A percentile compares a stretch with the other conserved stretches of the same genome.
Conservation (phyloP, 2,113 vertebrate genomes). For the Aspidoscelis tigris region DNA sequence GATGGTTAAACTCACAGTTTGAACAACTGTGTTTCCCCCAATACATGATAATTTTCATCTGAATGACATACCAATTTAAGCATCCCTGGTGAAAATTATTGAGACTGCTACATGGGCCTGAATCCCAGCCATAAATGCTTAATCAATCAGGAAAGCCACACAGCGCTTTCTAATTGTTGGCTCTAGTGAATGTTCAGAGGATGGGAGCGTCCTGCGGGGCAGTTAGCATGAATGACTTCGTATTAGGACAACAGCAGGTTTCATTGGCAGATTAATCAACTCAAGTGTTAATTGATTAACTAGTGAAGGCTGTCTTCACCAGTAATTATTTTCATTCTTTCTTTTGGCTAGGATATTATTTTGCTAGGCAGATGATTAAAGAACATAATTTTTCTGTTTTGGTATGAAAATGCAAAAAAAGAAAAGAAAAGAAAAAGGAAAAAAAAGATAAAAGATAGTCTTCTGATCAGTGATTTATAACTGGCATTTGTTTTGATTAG, state of each 20-base stretch:
- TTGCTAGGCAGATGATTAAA: background rate
- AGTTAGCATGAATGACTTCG: background rate
- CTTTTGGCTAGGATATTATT: background rate
- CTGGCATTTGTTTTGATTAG: background rate
- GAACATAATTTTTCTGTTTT: background rate
- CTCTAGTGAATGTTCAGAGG: background rate
- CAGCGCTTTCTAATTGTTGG: background rate
- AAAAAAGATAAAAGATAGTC: background rate
- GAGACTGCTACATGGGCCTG: constrained; percentile 1
- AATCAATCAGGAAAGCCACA: background rate
- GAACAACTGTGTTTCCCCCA: background rate
- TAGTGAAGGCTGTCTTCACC: background rate
- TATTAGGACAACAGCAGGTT: background rate
- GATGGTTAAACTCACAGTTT: background rate
- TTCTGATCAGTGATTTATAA: background rate
- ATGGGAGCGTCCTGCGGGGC: background rate
- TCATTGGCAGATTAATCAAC: background rate
- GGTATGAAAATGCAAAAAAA: background rate
- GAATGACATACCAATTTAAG: background rate
- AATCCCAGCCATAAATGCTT: background rate
- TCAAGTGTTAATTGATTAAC: background rate
- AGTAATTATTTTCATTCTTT: background rate
- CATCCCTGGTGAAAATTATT: background rate
- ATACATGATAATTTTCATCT: background rate
- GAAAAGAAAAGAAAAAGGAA: too few species aligned